Evolutionary conservation across 1,140 invertebrate genomes (phyloP), one percentile per base, ranked within the genome.

Genomic region (Anoplophora glabripennis): DNA sequence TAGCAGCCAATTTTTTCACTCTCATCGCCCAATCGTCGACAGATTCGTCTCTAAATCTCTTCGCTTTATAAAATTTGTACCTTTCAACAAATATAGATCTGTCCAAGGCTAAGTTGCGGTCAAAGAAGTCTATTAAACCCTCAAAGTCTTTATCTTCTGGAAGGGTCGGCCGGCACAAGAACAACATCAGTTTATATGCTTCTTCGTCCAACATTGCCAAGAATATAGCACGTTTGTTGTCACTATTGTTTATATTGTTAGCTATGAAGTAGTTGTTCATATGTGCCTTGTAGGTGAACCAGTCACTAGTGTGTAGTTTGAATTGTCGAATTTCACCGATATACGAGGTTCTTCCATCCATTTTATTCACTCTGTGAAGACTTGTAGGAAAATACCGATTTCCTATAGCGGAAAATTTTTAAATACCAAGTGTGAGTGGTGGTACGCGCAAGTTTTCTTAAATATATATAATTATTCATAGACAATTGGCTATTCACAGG

Each of bases 251-350:
- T 9, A 51, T 51, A 3, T 47, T 35, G 14, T 57, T 57, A 12
- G 36, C 55, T n/a, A 34, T 8, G 14, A 57, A 57, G 28, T 38
- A 57, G 34, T 51, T 57, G 7, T 35, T 46, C 28, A 57, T 15
- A 18, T 44, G 55, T 4, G 17, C 15, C 14, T 49, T 57, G 46
- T 51, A 57, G 15, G 49, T 36, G 7, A 11, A 41, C 55, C 55
- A 57, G 36, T 57, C 55, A 10, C 11, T 18, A 37, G 10, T 14
- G 5, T 52, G 10, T 11, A 35, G 46, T 21, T 49, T 35, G 17
- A 51, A 51, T n/a, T 57, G 45, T 33, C 55, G 45, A 17, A 57
- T 28, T 28, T 28, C 3, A 5, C 21, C 21, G 5, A 28, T 28
- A 28, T 28, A 28, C 5, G 21, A 3, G 21, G 21, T 28, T 28